Evolutionary conservation across 2,797 vertebrate species (phyloP).

Genomic region (Enteromius thamalakanensis): DNA sequence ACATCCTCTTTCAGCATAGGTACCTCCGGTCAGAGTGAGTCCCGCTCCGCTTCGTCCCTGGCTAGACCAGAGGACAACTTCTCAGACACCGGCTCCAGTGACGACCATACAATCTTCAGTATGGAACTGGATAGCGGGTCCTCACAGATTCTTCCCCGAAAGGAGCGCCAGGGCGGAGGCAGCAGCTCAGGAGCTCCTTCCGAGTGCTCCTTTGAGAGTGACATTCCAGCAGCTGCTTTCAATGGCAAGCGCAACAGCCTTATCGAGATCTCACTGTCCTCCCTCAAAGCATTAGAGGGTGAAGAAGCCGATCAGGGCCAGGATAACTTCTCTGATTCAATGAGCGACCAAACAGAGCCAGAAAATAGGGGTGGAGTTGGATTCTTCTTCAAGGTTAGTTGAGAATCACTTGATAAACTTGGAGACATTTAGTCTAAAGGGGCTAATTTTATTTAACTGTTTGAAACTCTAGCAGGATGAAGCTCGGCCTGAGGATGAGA

Average conservation of each 20-base stretch:
- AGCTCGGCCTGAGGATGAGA: conserved; percentile 84
- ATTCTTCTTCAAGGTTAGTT: conserved; percentile 90
- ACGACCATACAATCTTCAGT: conserved; percentile 74
- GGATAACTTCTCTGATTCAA: conserved; percentile 76
- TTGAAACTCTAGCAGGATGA: conserved; percentile 73
- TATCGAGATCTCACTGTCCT: conserved; percentile 85
- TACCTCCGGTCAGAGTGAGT: conserved; percentile 65
- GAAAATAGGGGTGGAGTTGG: conserved; percentile 80
- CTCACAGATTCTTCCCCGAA: conserved; percentile 61
- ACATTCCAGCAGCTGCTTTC: conserved; percentile 68
- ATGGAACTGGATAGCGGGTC: conserved; percentile 75
- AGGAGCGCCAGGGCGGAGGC: conserved; percentile 66
- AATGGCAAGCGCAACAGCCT: conserved; percentile 81
- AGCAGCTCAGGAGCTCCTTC: conserved; percentile 82
- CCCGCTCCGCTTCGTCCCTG: conserved; percentile 71
- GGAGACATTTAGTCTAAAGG: neutral
- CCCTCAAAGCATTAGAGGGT: conserved; percentile 71
- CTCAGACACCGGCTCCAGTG: conserved; percentile 73
- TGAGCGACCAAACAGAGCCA: conserved; percentile 79
- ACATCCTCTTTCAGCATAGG: conserved; percentile 87
- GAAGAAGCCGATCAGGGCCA: conserved; percentile 74
- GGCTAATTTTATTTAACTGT: neutral
- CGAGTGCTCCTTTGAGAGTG: conserved; percentile 84
- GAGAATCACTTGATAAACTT: neutral
- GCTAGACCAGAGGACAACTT: conserved; percentile 60